These are phyloP conservation scores for Rhabdornis inornatus DNA, from an alignment of 2,113 vertebrate genomes.

Conservation along the genomic window DNA sequence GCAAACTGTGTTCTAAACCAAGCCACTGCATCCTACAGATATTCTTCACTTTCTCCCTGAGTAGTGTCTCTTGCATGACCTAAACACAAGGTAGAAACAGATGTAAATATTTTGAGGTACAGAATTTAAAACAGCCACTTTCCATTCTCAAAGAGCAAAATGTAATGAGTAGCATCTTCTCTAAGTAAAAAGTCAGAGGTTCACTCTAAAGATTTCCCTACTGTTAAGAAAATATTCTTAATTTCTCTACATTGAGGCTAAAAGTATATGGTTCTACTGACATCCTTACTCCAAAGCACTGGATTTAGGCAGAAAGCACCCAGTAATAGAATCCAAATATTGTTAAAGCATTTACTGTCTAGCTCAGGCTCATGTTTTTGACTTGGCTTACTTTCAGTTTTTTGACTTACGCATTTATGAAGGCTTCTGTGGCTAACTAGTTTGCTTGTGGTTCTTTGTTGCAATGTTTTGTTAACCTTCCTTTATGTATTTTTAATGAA, in stretches of 20 bases:
- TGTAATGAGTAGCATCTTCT: not conserved
- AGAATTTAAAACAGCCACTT: not conserved
- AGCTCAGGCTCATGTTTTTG: not conserved
- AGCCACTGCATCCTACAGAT: not conserved
- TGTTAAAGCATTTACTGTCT: not conserved
- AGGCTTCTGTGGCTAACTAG: slow-evolving; percentile 14
- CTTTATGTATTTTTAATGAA: slow-evolving; percentile 50
- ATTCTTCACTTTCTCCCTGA: not conserved
- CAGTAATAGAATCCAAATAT: not conserved
- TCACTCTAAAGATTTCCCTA: not conserved
- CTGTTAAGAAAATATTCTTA: not conserved
- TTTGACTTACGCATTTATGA: slow-evolving; percentile 27
- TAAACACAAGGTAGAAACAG: not conserved
- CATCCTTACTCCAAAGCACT: not conserved
- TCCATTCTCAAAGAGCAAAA: not conserved
- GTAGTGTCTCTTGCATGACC: not conserved
- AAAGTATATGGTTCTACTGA: not conserved
- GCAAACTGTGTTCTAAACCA: not conserved
- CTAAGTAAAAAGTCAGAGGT: not conserved
- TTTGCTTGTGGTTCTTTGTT: slow-evolving; percentile 39
- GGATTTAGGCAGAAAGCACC: not conserved
- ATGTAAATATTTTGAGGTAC: not conserved
- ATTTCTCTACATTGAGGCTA: not conserved
- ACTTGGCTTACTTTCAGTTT: slow-evolving; percentile 8
- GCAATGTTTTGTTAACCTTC: slow-evolving; percentile 35